Base-by-base conservation (phyloP, 2,888 invertebrate genomes). In the Aricia artaxerxes region DNA sequence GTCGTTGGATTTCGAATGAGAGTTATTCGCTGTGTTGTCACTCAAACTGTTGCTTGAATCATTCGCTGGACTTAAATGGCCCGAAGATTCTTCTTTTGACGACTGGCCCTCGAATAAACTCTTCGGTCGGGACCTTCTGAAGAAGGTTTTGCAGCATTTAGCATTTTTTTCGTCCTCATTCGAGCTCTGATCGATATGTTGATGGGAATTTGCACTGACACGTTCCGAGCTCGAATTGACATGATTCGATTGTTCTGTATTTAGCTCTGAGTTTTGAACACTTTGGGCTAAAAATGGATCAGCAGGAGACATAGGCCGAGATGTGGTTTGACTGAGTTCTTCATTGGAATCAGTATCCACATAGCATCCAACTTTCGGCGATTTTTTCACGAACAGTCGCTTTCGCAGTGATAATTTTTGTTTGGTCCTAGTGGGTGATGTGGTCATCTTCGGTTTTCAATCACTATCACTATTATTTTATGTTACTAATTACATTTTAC, bases 361-460 rank as follows among this genome's bases (percentile, higher is more conserved):
- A 88, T 91, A 92, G 87, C 95, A 95, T 80, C 95, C 95, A 84
- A 95, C 95, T 91, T 93, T 94, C 60, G 94, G 94, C 5, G 95
- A 94, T 84, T 95, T 95, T 85, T 94, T 94, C 79, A 94, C 94
- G 83, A 95, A 93, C 81, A 95, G 84, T 77, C 94, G 90, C 85
- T 95, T 94, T 61, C 95, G 91, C 83, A 95, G 86, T 81, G 94
- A 95, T 81, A 95, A 87, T 84, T 95, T 95, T 84, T 94, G 94
- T 86, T 94, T 94, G 83, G 90, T 83, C 87, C 91, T 92, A 80
- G 91, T 92, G 81, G 94, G 94, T 84, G 94, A 94, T 84, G 94
- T 94, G 87, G 92, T 92, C 94, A 94, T 94, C 83, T 87, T 93
- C 88, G 87, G 88, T 90, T 90, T 87, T 85, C 83, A 88, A 88